A percentile compares a stretch with the other conserved stretches of the same genome.
These are phyloP conservation scores for Drosophila fuyamai DNA, from an alignment of 1,140 invertebrate genomes.

Conservation along the genomic window DNA sequence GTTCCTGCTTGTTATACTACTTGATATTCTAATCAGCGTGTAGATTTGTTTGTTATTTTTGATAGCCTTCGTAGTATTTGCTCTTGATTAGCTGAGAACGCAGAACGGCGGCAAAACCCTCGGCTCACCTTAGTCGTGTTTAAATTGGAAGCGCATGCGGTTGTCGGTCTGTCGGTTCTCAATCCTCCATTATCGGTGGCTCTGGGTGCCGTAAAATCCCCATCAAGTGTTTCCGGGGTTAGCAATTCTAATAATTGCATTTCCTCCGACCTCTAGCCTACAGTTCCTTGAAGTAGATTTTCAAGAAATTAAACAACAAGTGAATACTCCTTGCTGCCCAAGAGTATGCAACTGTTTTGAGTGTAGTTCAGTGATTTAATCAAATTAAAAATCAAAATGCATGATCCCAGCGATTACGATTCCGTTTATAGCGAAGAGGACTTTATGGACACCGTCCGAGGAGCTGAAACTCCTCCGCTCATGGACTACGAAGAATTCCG, in stretches of 20 bases:
- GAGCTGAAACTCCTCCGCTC: conserved; percentile 57
- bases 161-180: conserved; percentile 28
- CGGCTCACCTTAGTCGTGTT: conserved; percentile 57
- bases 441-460: conserved; percentile 47
- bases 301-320: background rate
- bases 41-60: conserved; percentile 63
- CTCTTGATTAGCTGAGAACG: conserved; percentile 64
- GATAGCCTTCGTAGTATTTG: conserved; percentile 74
- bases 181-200: conserved; percentile 6
- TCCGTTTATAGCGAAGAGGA: conserved; percentile 67
- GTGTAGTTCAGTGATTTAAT: background rate
- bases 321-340: conserved; percentile 18
- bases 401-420: conserved; percentile 72
- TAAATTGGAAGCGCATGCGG: conserved; percentile 56
- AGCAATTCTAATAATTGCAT: background rate
- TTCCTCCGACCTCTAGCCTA: background rate
- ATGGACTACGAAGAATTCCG: conserved; percentile 74
- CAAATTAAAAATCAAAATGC: conserved; percentile 32
- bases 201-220: background rate
- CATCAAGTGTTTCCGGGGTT: conserved; percentile 1
- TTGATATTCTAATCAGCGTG: conserved; percentile 75
- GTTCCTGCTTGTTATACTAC: conserved; percentile 30
- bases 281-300: background rate
- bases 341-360: conserved; percentile 57
- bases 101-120: conserved; percentile 8